Conservation (phyloP, 2,797 vertebrate genomes). For the Sarcoramphus papa region DNA sequence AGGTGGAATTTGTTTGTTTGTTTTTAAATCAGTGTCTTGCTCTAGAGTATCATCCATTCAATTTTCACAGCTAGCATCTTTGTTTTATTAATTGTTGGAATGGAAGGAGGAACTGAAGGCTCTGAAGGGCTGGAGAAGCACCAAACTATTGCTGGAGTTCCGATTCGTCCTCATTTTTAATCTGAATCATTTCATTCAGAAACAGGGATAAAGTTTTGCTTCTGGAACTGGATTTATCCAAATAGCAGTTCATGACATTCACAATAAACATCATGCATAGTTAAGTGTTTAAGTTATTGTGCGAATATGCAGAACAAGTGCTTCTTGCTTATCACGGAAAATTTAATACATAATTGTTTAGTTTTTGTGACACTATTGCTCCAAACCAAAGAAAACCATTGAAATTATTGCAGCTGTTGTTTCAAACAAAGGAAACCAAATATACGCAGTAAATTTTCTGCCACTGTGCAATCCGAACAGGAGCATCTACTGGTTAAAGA, state of each 20-base stretch:
- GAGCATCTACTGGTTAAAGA: background rate
- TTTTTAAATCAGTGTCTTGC: background rate
- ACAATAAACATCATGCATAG: background rate
- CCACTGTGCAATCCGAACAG: background rate
- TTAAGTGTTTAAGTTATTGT: background rate
- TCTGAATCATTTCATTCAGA: background rate
- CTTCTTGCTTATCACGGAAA: background rate
- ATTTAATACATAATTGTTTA: background rate
- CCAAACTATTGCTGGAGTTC: background rate
- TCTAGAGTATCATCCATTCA: background rate
- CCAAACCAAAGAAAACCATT: background rate
- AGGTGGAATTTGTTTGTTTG: background rate
- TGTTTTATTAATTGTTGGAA: background rate
- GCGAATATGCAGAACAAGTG: rapidly evolving
- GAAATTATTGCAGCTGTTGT: background rate
- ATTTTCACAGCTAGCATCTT: background rate
- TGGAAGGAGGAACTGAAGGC: background rate
- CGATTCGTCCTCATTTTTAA: background rate
- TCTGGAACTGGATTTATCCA: background rate
- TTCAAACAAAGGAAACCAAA: background rate
- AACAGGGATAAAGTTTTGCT: background rate
- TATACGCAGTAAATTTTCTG: background rate
- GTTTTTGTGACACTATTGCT: background rate
- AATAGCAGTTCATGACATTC: background rate
- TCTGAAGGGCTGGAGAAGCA: background rate